These are phyloP conservation scores for Pimpla rufipes DNA, from an alignment of 2,888 invertebrate species.

Conservation along the genomic window DNA sequence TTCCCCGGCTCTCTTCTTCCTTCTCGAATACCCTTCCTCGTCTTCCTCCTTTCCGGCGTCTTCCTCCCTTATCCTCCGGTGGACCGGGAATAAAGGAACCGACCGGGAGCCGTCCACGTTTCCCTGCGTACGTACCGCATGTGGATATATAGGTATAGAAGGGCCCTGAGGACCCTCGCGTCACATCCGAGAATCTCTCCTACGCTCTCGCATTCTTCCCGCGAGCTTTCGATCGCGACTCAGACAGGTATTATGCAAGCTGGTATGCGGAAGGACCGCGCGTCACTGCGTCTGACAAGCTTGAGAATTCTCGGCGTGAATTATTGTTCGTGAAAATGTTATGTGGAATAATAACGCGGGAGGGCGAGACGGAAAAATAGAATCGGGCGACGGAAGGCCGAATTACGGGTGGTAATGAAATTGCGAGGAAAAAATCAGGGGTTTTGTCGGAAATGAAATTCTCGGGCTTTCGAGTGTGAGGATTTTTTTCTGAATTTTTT, in stretches of 20 bases:
- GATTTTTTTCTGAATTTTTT: not conserved
- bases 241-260: conserved; percentile 32
- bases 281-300: not conserved
- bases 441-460: not conserved
- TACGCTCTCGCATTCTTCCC: conserved; percentile 31
- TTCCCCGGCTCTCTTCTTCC: conserved; percentile 8
- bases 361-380: not conserved
- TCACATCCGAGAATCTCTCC: conserved; percentile 46
- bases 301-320: not conserved
- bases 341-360: not conserved
- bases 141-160: conserved; percentile 24
- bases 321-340: not conserved
- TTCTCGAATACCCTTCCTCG: conserved; percentile 4
- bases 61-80: conserved; percentile 50
- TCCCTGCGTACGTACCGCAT: conserved; percentile 12
- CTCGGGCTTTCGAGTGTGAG: not conserved
- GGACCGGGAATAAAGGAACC: conserved; percentile 65
- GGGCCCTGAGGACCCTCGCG: conserved; percentile 21
- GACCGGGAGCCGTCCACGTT: conserved; percentile 36
- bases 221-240: conserved; percentile 38
- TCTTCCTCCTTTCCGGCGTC: conserved; percentile 13
- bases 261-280: not conserved
- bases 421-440: not conserved
- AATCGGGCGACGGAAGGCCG: too few relatives aligned
- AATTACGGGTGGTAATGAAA: not conserved